A percentile compares a stretch with the other conserved stretches of the same genome.
These are phyloP conservation scores for Ostrea denselamellosa DNA, from an alignment of 1,140 invertebrate species.

Conservation along the genomic window DNA sequence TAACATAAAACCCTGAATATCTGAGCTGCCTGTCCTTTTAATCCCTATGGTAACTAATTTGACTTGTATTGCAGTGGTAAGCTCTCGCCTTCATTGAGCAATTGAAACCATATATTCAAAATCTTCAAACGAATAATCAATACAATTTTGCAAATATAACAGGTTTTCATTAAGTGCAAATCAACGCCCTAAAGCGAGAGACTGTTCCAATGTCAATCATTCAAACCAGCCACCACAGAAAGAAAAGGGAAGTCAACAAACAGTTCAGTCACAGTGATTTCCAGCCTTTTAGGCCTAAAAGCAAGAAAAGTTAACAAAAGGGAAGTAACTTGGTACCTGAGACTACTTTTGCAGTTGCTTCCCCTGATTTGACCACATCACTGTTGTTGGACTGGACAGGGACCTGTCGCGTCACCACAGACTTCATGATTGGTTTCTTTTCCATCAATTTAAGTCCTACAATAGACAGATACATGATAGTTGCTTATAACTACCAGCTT, in stretches of 20 bases:
- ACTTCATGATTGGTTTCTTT: constrained; percentile 1
- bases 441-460: constrained; percentile 13
- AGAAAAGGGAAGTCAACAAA: background rate
- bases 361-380: background rate
- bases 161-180: background rate
- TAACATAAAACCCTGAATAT: constrained; percentile 30
- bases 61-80: background rate
- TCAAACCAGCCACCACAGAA: background rate
- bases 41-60: background rate
- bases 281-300: constrained; percentile 39
- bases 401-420: background rate
- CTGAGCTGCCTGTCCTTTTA: constrained; percentile 10
- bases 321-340: constrained; percentile 7
- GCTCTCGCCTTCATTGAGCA: background rate
- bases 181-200: constrained; percentile 9
- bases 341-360: background rate
- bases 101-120: background rate
- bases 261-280: constrained; percentile 4
- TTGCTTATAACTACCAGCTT: background rate
- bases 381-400: background rate
- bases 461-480: background rate
- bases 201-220: constrained; percentile 9
- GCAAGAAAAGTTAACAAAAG: background rate
- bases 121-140: background rate
- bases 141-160: background rate